Conservation (phyloP, 2,888 invertebrate genomes). For the Dinocampus coccinellae region DNA sequence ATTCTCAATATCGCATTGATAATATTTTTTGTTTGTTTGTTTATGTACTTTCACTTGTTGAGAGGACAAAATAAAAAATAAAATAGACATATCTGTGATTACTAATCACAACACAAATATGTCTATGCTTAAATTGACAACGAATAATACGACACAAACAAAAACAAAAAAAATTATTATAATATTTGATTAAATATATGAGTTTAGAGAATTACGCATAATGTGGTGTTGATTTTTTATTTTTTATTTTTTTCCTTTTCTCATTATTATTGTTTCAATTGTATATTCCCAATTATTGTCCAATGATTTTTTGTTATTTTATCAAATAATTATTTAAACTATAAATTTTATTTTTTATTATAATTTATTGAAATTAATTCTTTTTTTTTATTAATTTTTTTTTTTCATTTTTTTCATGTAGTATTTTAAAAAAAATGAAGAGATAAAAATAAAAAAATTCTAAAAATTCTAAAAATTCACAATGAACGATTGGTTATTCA, state of each 20-base stretch:
- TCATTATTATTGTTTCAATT: background rate
- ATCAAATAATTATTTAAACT: background rate
- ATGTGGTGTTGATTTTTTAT: constrained; percentile 40
- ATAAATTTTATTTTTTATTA: constrained; percentile 1
- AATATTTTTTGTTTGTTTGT: constrained; percentile 3
- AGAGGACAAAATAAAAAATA: constrained; percentile 8
- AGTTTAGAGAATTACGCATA: constrained; percentile 51
- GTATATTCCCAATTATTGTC: background rate
- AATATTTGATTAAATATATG: constrained; percentile 45
- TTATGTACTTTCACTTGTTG: constrained; percentile 33
- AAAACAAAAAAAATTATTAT: constrained; percentile 26
- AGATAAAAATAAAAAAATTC: background rate
- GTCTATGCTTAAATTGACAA: background rate
- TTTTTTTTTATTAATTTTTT: no score
- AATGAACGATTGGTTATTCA: background rate
- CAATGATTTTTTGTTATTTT: background rate
- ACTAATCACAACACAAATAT: background rate
- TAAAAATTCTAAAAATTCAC: background rate
- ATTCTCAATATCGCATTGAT: background rate
- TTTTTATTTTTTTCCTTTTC: background rate
- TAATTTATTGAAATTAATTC: no score
- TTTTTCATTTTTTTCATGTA: constrained; percentile 5
- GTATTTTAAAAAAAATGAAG: background rate
- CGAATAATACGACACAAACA: background rate
- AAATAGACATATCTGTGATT: background rate